A percentile compares a stretch with the other conserved stretches of the same genome.
Conservation (phyloP, 2,888 invertebrate species). For the Hirtodrosophila cameraria region DNA sequence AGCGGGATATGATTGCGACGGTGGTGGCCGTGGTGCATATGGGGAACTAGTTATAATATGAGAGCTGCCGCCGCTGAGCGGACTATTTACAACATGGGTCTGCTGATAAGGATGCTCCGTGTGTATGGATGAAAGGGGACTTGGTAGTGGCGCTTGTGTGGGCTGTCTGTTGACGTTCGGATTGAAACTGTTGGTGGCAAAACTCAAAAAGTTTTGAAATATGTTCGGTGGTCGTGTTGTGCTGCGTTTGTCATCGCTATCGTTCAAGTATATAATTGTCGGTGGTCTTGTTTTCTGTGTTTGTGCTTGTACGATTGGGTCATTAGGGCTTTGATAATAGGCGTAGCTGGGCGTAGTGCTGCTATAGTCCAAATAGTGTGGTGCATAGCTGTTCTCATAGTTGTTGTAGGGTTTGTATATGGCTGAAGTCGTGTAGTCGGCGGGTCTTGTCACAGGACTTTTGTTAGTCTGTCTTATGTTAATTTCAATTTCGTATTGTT, state of each 20-base stretch:
- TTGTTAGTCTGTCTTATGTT: slow-evolving; percentile 83
- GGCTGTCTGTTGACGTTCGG: slow-evolving; percentile 43
- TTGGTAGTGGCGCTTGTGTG: slow-evolving; percentile 33
- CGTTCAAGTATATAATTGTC: slow-evolving; percentile 82
- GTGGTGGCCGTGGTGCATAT: slow-evolving; percentile 40
- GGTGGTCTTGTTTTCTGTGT: slow-evolving; percentile 81
- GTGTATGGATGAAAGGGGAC: slow-evolving; percentile 44
- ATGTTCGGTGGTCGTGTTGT: slow-evolving; percentile 75
- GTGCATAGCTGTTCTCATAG: slow-evolving; percentile 65
- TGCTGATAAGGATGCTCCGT: slow-evolving; percentile 47
- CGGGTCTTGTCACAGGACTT: slow-evolving; percentile 51
- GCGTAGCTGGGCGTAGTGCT: slow-evolving; percentile 60
- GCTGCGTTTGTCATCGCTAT: slow-evolving; percentile 72
- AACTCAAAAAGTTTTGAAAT: slow-evolving; percentile 78
- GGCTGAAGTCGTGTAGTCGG: slow-evolving; percentile 68
- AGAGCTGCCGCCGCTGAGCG: slow-evolving; percentile 46
- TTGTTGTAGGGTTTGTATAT: slow-evolving; percentile 67
- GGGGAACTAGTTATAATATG: slow-evolving; percentile 24
- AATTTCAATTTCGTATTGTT: slow-evolving; percentile 84
- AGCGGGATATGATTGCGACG: slow-evolving; percentile 45
- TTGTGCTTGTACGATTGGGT: slow-evolving; percentile 43
- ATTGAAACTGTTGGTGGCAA: slow-evolving; percentile 71
- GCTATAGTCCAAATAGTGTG: slow-evolving; percentile 58
- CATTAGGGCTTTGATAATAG: slow-evolving; percentile 52
- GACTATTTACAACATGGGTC: slow-evolving; percentile 49